Percentiles rank a stretch among this genome's conserved stretches.
These are phyloP conservation scores for Leptopilina drosophilae DNA, from an alignment of 2,888 invertebrate genomes.

Conservation along the genomic window DNA sequence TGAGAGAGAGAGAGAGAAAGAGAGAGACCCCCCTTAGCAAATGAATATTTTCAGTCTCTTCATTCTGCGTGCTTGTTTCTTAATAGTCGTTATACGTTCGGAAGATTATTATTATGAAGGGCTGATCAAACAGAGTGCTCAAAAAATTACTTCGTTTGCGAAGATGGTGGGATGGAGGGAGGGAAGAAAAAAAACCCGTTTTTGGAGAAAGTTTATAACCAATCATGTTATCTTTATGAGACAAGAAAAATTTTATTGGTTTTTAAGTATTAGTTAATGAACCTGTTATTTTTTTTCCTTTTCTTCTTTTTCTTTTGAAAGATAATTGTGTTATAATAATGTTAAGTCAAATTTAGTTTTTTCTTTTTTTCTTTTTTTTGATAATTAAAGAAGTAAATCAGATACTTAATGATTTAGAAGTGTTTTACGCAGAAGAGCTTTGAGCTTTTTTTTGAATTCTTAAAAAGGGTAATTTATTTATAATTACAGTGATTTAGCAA, in stretches of 20 bases:
- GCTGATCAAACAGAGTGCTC: constrained; percentile 33
- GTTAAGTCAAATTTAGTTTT: neutral
- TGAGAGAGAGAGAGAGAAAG: constrained; percentile 32
- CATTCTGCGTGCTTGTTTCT: neutral
- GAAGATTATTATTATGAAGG: constrained; percentile 5
- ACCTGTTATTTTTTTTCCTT: neutral
- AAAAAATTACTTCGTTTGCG: constrained; percentile 12
- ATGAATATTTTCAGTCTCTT: constrained; percentile 48
- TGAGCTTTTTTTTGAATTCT: too few species aligned
- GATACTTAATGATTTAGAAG: too few species aligned
- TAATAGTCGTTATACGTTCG: constrained; percentile 19
- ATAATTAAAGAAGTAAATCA: too few species aligned
- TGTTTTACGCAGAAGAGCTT: too few species aligned
- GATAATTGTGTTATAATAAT: constrained; percentile 7
- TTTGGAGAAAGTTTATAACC: constrained; percentile 26
- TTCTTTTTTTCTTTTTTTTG: too few species aligned
- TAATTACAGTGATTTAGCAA: too few species aligned
- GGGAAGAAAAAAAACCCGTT: neutral
- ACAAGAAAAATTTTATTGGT: constrained; percentile 3
- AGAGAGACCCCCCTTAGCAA: constrained; percentile 54
- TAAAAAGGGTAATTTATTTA: too few species aligned
- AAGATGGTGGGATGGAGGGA: neutral
- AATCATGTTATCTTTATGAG: constrained; percentile 15
- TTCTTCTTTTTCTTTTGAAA: too few species aligned
- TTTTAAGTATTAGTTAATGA: constrained; percentile 29